Evolutionary conservation across 2,113 vertebrate species (phyloP).

Genomic region (Mustela lutreola): DNA sequence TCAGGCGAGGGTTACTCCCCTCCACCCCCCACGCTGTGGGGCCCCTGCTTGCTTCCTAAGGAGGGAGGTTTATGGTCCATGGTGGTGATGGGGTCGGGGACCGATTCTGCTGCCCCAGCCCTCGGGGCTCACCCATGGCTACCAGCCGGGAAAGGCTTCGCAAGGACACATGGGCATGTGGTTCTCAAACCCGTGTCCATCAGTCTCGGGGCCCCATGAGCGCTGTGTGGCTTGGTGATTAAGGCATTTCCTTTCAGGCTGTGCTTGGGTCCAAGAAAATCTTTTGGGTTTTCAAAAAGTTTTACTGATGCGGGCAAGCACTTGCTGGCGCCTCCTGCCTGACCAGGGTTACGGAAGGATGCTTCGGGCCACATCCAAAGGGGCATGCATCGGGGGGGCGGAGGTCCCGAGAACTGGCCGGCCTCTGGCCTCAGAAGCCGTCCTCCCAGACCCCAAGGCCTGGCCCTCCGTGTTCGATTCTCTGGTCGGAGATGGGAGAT

Average conservation of each 20-base stretch:
- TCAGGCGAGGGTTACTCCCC: background rate
- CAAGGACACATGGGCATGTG: background rate
- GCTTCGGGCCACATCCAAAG: background rate
- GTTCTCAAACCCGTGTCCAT: background rate
- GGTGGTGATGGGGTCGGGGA: background rate
- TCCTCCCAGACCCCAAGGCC: background rate
- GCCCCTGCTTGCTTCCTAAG: background rate
- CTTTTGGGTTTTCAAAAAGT: slow-evolving; percentile 1
- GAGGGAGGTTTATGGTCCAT: background rate
- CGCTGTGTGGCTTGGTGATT: fast-evolving
- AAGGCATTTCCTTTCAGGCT: slow-evolving; percentile 52
- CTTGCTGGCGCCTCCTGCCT: background rate
- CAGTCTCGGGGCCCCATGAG: fast-evolving
- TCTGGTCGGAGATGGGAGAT: fast-evolving
- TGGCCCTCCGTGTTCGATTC: fast-evolving
- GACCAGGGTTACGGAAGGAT: background rate
- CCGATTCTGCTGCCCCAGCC: background rate
- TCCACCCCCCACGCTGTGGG: background rate
- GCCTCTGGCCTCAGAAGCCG: background rate
- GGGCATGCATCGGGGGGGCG: fast-evolving
- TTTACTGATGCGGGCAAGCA: background rate
- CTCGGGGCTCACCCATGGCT: fast-evolving
- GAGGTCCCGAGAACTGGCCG: fast-evolving
- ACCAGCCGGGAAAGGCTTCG: background rate
- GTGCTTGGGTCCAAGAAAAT: background rate